These are phyloP conservation scores for Serrognathus titanus DNA, from an alignment of 2,888 invertebrate species.

Conservation along the genomic window DNA sequence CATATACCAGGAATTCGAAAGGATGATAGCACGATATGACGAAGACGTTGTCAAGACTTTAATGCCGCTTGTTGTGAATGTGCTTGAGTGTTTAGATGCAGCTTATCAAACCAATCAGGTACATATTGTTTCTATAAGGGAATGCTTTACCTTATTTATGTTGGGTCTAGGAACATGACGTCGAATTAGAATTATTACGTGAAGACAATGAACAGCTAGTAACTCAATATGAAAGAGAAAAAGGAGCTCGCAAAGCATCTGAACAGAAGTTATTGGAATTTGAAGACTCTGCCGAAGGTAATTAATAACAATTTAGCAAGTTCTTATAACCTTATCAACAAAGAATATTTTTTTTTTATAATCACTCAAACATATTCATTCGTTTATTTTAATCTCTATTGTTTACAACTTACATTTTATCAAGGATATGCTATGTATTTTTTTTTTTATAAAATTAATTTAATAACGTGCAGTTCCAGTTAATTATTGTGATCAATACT, in stretches of 20 bases:
- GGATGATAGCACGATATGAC: conserved; percentile 96
- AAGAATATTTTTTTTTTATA: no score
- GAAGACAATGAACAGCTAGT: conserved; percentile 99
- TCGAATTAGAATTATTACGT: conserved; percentile 90
- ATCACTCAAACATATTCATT: background rate
- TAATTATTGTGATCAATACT: no score
- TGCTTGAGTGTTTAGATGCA: conserved; percentile 93
- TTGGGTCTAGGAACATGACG: conserved; percentile 74
- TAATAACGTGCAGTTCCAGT: no score
- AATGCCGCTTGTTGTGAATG: conserved; percentile 98
- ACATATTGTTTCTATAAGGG: conserved; percentile 1
- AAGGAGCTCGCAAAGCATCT: conserved; percentile 88
- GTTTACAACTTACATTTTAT: no score
- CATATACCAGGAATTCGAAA: conserved; percentile 98
- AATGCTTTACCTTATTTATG: background rate
- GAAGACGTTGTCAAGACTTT: conserved; percentile 97
- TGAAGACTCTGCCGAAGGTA: conserved; percentile 89
- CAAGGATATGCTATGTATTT: no score
- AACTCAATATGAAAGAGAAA: conserved; percentile 98
- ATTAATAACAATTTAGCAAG: background rate
- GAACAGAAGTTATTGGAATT: conserved; percentile 94
- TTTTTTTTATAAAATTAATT: no score
- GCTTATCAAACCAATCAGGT: conserved; percentile 93
- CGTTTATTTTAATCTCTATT: no score
- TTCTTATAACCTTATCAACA: no score